Evolutionary conservation across 2,113 vertebrate genomes (phyloP), one percentile per base, ranked within the genome.

Genomic region (Delphinus delphis): DNA sequence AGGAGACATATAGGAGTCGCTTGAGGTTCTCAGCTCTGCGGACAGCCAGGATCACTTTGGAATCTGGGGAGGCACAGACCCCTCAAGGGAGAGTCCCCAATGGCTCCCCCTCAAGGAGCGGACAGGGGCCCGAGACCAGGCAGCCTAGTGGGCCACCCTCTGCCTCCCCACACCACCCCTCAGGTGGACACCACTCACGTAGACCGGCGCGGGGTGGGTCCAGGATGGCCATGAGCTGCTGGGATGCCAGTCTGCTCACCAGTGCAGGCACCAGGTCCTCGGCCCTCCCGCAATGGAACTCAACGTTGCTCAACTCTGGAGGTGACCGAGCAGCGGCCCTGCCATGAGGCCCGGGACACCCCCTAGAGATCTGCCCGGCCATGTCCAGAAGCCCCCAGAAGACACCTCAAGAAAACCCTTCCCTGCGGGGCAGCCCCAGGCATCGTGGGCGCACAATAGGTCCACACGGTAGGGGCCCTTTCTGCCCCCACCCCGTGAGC

Each of bases 121-220:
- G 9, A n/a, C 5, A 12, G 53, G 21, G 26, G 26, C 62, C 62
- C 5, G 62, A 65, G 60, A 25, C 60, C 60, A 62, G 23, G 25
- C 60, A 26, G 31, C 47, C 47, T 31, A 23, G 31, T 10, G 17
- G 41, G 26, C 41, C 28, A 41, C 50, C 28, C 21, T 31, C 62
- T 68, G 44, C 74, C 74, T 77, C 41, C 33, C 36, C 6, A 0
- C 23, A 26, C 11, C 36, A 23, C 50, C n/a, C 82, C 60, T 38
- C 3, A 68, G 20, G 11, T 38, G 11, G 33, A 26, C 15, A 36
- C 3, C 50, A 99, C 99, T 99, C 98, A 99, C 99, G 99, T 9
- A 99, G 98, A 85, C 99, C 99, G 1, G 99, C 99, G 77, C 99
- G 98, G 0, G 99, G 99, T 0, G 99, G 99, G 85, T 99, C 99